Evolutionary conservation across 1,140 invertebrate genomes (phyloP), one percentile per base, ranked within the genome.

Genomic region (Luehdorfia chinensis): DNA sequence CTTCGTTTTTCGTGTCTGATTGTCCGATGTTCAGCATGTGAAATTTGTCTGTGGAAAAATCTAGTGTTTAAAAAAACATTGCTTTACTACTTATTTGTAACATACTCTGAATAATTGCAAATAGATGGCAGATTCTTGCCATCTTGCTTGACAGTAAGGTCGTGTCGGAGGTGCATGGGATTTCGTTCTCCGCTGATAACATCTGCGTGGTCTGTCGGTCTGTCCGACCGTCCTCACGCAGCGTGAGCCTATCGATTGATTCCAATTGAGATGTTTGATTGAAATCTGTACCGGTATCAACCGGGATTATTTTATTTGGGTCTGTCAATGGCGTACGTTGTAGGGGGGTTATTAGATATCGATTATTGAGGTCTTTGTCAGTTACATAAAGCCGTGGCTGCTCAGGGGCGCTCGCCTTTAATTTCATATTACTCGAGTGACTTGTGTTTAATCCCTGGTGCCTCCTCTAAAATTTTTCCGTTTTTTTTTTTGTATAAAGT

Each of bases 241-340:
- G 36, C 36, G 36, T 39, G 36, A n/a, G 19, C 9, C 36, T 14
- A 39, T 39, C 36, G 36, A 39, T 39, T 39, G 36, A 39, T 39
- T 25, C 19, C 36, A 39, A 39, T 39, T 39, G 36, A 39, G 36
- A 39, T 19, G 19, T 39, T 39, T 25, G 36, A 39, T 39, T 39
- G 36, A 21, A 25, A 39, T 21, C 36, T 14, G 36, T 39, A 39
- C 36, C 36, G 23, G 36, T 39, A 39, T 39, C 36, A 39, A 39
- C 23, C 36, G 12, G 19, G 36, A 39, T 39, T 39, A 39, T 1
- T 39, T 39, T 39, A 39, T 39, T 39, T 39, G 19, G 11, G 21
- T 13, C 37, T 28, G 37, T 41, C 37, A 28, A 12, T 27, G 23
- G 34, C 11, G 19, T 7, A 6, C 34, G 9, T 6, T 1, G 21